Conservation (phyloP, 2,888 invertebrate genomes). For the Plebejus melissa region DNA sequence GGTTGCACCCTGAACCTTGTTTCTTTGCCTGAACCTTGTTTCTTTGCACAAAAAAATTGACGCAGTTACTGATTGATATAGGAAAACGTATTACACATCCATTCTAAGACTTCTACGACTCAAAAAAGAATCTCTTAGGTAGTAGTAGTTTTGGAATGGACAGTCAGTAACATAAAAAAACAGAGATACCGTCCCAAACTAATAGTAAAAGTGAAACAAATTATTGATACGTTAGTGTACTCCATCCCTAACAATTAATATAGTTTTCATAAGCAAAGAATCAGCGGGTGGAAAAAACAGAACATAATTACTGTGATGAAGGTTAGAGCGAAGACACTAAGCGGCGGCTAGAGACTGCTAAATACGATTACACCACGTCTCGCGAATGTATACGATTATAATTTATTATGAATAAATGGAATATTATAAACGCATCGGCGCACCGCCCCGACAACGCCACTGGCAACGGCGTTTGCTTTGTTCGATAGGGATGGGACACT, state of each 20-base stretch:
- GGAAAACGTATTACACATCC: too few relatives aligned
- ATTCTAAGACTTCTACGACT: too few relatives aligned
- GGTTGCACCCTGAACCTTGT: too few relatives aligned
- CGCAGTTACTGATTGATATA: too few relatives aligned
- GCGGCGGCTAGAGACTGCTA: constrained; percentile 37
- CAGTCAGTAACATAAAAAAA: too few relatives aligned
- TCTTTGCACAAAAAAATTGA: too few relatives aligned
- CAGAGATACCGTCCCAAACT: too few relatives aligned
- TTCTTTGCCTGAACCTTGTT: too few relatives aligned
- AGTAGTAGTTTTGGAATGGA: too few relatives aligned
- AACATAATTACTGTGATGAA: constrained; percentile 32
- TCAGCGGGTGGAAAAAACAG: constrained; percentile 16
- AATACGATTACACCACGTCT: constrained; percentile 57
- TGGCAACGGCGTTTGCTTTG: constrained; percentile 78
- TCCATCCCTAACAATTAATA: background rate
- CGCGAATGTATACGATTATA: constrained; percentile 66
- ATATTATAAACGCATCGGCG: constrained; percentile 79
- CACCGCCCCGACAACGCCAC: constrained; percentile 74
- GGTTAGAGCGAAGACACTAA: constrained; percentile 33
- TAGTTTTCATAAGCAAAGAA: constrained; percentile 17
- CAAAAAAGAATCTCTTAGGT: too few relatives aligned
- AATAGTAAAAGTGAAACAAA: background rate
- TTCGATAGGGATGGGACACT: constrained; percentile 52
- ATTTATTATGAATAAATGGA: constrained; percentile 80
- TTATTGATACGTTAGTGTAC: background rate